Base-by-base conservation (phyloP, 2,888 invertebrate genomes). In the Allygus modestus region DNA sequence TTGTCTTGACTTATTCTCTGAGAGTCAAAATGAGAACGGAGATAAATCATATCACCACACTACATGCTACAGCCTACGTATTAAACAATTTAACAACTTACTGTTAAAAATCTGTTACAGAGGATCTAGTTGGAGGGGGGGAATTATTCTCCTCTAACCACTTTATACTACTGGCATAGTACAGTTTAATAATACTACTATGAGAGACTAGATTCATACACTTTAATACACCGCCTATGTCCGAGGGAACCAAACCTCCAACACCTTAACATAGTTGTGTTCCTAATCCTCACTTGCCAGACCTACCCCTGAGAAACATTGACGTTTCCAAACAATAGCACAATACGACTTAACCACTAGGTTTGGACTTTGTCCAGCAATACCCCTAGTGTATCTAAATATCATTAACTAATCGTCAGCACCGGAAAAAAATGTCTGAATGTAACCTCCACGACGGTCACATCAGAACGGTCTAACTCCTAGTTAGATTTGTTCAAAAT, bases 151-250 rank as follows among this genome's bases (percentile, higher is more conserved):
- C 20, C 11, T 54, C 20, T 20, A 54, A 54, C 54, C 54, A 54
- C 23, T 23, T 54, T 23, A 23, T 23, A 23, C 7, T 7, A 23
- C 0, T 54, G 23, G 4, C 23, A 23, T 23, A 4, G 54, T 23
- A 65, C 65, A 65, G 65, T 17, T 65, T 7, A 31, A 65, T 65
- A 65, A 65, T 65, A 65, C 65, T 65, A 65, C 65, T 58, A 65
- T 28, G 9, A 23, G 54, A 65, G 65, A 65, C 65, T 65, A 65
- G 65, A 65, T 65, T 65, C 31, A 65, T 65, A 12, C 65, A 54
- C 23, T 23, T 23, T 65, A 65, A 65, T 65, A 65, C 65, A 65
- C 15, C 15, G 12, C 31, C 26, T 28, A 54, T 2, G 11, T 54
- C 23, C 23, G 15, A 54, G 11, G 23, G 20, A 54, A 54, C 23